phyloP scores from a whole-genome alignment of 2,797 vertebrate genomes.

The Chaunax sp. region DNA sequence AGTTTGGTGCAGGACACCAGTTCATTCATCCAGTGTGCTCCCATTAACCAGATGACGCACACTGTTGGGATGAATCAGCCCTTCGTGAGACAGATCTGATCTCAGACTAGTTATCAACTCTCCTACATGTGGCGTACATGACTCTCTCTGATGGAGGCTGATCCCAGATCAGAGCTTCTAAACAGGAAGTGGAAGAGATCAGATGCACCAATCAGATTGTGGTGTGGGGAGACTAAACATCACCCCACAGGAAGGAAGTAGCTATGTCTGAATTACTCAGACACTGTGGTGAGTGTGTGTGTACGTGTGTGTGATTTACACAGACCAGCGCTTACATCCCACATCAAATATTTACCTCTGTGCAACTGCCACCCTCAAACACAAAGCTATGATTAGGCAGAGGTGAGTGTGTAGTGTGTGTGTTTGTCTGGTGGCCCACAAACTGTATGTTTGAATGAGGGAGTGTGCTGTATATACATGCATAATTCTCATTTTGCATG shows the following conservation, averaged over 20 bases:
- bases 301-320: conserved; percentile 58
- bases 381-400: conserved; percentile 70
- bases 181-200: conserved; percentile 78
- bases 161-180: conserved; percentile 61
- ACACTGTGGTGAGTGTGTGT: conserved; percentile 29
- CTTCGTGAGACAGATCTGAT: conserved; percentile 38
- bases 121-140: conserved; percentile 48
- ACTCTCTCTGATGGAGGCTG: conserved; percentile 37
- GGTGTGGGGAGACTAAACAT: conserved; percentile 85
- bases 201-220: conserved; percentile 79
- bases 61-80: conserved; percentile 55
- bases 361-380: conserved; percentile 69
- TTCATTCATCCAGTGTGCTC: conserved; percentile 20
- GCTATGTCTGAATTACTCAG: conserved; percentile 80
- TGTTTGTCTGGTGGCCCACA: conserved; percentile 58
- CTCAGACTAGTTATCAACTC: conserved; percentile 50
- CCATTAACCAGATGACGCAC: conserved; percentile 38
- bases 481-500: conserved; percentile 28
- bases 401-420: conserved; percentile 50
- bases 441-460: conserved; percentile 39
- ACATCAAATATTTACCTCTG: conserved; percentile 80
- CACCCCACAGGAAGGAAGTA: conserved; percentile 85
- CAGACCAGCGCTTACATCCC: conserved; percentile 75
- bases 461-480: conserved; percentile 35
- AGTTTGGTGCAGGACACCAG: conserved; percentile 9